Conservation (phyloP, 2,113 vertebrate species). For the Pseudolaguvia tuberculata region DNA sequence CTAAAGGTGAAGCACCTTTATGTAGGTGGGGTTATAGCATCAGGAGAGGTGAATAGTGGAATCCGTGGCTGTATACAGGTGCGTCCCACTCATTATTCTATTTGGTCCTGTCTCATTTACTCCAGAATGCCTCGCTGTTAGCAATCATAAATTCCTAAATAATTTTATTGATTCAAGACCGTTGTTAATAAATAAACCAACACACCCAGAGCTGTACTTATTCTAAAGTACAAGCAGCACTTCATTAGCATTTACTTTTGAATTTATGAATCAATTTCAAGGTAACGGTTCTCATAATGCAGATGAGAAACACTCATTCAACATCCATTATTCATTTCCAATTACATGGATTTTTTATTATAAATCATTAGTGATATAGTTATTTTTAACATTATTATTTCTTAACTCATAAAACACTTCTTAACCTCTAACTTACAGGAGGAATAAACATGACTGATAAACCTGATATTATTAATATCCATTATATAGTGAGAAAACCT, state of each 20-base stretch:
- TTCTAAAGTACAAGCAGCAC: neutral
- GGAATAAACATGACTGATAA: no score
- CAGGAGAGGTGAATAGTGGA: conserved; percentile 83
- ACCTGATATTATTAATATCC: no score
- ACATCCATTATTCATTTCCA: conserved; percentile 6
- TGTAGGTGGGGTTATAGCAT: conserved; percentile 83
- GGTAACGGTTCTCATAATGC: neutral
- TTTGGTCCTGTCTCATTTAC: neutral
- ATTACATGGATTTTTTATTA: neutral
- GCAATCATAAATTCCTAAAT: conserved; percentile 24
- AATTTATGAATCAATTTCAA: neutral
- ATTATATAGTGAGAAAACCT: no score
- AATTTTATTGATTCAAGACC: conserved; percentile 17
- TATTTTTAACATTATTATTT: neutral
- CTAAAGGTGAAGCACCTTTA: conserved; percentile 94
- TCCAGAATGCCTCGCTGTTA: neutral
- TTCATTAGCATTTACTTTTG: neutral
- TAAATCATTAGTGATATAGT: neutral
- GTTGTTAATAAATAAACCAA: conserved; percentile 13
- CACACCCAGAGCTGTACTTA: conserved; percentile 23
- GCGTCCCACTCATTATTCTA: neutral
- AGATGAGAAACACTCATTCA: neutral
- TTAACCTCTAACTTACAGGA: no score
- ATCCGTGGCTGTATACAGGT: conserved; percentile 96
- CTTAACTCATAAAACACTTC: neutral